phyloP scores from a whole-genome alignment of 2,113 vertebrate species.

The Ceyx cyanopectus region DNA sequence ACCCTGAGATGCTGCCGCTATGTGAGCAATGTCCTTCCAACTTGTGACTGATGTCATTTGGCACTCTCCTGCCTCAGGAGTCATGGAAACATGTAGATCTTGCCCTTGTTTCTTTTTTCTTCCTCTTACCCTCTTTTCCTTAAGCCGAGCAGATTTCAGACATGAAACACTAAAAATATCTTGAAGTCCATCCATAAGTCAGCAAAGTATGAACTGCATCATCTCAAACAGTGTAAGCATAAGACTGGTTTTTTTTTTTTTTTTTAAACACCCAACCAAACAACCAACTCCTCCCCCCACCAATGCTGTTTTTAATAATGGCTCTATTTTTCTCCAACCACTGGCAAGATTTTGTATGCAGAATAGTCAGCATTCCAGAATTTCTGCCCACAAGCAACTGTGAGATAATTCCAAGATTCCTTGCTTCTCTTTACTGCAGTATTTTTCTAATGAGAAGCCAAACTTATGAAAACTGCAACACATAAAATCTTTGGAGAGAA shows the following conservation, averaged over 20 bases:
- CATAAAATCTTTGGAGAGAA: background rate
- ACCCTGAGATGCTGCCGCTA: background rate
- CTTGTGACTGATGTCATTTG: background rate
- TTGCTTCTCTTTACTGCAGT: background rate
- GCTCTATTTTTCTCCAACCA: slow-evolving; percentile 59
- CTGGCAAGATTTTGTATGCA: slow-evolving; percentile 48
- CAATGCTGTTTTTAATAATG: slow-evolving; percentile 66
- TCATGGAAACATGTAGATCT: background rate
- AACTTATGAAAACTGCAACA: background rate
- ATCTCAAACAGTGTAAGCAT: background rate
- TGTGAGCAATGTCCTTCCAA: background rate
- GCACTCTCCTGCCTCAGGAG: background rate
- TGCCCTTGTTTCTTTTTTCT: background rate
- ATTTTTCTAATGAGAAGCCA: slow-evolving; percentile 6
- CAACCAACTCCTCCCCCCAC: too few relatives aligned
- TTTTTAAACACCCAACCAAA: too few relatives aligned
- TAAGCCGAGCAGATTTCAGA: background rate
- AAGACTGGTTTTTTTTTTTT: background rate
- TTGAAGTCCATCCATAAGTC: background rate
- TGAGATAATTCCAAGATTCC: slow-evolving; percentile 52
- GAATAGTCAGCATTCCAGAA: slow-evolving; percentile 71
- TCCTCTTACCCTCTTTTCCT: background rate
- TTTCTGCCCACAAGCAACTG: slow-evolving; percentile 70
- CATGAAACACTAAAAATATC: background rate
- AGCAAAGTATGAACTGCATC: background rate